Percentiles rank a stretch among this genome's conserved stretches.
These are phyloP conservation scores for Alviniconcha strummeri DNA, from an alignment of 2,888 invertebrate species.

Conservation along the genomic window DNA sequence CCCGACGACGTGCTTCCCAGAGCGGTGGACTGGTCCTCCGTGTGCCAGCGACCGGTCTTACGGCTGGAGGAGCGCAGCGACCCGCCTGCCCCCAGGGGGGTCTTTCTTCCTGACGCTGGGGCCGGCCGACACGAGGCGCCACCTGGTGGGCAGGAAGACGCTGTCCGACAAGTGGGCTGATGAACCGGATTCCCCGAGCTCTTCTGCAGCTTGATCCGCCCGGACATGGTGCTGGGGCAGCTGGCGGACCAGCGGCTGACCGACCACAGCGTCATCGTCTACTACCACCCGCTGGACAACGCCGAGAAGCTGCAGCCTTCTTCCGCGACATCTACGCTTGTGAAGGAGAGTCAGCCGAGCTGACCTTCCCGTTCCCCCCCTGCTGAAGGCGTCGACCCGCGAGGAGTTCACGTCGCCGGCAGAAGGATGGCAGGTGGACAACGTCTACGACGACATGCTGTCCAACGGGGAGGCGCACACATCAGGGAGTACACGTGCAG, in stretches of 20 bases:
- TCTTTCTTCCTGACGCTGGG: constrained; percentile 52
- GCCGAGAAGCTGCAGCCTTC: constrained; percentile 48
- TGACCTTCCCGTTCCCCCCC: constrained; percentile 51
- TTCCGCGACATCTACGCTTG: constrained; percentile 43
- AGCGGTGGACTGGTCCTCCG: constrained; percentile 41
- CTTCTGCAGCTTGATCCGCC: constrained; percentile 53
- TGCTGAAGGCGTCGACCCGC: constrained; percentile 46
- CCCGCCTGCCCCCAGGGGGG: constrained; percentile 48
- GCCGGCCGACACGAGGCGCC: constrained; percentile 32
- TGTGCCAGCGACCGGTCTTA: constrained; percentile 38
- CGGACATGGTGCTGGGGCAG: constrained; percentile 53
- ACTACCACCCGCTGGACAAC: constrained; percentile 45
- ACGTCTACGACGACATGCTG: constrained; percentile 51
- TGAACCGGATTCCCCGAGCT: constrained; percentile 51
- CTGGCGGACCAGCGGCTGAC: constrained; percentile 49
- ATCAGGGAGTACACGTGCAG: constrained; percentile 49
- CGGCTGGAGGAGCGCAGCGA: constrained; percentile 44
- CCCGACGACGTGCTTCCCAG: constrained; percentile 13
- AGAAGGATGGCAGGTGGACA: constrained; percentile 55
- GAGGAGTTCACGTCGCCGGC: constrained; percentile 51
- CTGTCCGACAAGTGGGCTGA: constrained; percentile 52
- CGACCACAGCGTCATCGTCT: constrained; percentile 43
- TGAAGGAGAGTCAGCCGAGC: constrained; percentile 38
- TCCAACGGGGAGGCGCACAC: constrained; percentile 52
- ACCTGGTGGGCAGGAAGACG: constrained; percentile 50